Percentiles rank a stretch among this genome's conserved stretches.
Conservation (phyloP, 2,113 vertebrate species). For the Clarias batrachus region DNA sequence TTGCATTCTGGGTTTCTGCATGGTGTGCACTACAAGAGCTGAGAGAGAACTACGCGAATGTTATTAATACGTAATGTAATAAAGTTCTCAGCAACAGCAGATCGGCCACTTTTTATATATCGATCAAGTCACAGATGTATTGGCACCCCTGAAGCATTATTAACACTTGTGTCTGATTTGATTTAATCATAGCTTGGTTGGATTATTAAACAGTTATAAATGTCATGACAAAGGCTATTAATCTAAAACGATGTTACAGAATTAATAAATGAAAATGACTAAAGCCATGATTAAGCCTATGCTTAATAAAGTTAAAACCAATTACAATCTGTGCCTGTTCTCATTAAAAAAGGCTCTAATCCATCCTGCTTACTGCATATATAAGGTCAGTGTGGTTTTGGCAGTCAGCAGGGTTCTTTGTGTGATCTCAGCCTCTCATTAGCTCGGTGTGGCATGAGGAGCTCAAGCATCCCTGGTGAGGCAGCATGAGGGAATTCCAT, state of each 20-base stretch:
- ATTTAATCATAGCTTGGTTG: neutral
- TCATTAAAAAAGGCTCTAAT: neutral
- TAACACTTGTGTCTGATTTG: neutral
- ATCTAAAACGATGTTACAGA: neutral
- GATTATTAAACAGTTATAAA: neutral
- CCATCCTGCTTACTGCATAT: neutral
- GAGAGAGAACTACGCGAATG: too few species aligned
- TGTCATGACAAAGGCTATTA: neutral
- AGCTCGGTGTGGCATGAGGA: neutral
- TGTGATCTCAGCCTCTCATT: slow-evolving; percentile 19
- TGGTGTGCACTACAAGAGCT: too few species aligned
- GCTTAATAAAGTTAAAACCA: neutral
- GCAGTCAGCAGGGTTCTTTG: neutral
- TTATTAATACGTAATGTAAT: too few species aligned
- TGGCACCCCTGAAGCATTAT: neutral
- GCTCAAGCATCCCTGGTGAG: neutral
- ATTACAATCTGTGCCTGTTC: neutral
- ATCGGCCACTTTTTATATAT: too few species aligned
- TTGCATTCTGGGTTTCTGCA: too few species aligned
- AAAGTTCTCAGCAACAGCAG: too few species aligned
- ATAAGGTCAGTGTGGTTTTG: neutral
- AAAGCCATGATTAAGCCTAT: neutral
- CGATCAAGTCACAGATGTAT: too few species aligned
- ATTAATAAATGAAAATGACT: neutral
- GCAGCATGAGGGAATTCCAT: neutral